A percentile compares a stretch with the other conserved stretches of the same genome.
Conservation (phyloP, 2,113 vertebrate genomes). For the Xiphophorus hellerii region DNA sequence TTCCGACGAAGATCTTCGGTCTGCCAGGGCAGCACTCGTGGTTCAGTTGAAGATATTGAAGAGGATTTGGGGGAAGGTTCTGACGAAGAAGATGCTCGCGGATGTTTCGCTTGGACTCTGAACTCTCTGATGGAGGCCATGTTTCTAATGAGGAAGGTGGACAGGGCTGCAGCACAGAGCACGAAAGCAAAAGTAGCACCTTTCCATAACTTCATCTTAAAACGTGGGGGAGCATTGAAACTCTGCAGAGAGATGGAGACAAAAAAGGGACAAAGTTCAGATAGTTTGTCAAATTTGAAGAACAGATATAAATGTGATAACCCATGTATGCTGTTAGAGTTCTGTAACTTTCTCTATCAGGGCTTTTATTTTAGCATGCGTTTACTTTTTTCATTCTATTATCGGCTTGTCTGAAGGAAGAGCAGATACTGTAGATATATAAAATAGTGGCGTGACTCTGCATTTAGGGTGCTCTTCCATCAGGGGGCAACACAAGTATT, state of each 20-base stretch:
- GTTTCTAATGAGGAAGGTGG: slow-evolving; percentile 86
- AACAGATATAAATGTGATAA: slow-evolving; percentile 10
- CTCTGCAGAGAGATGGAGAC: slow-evolving; percentile 78
- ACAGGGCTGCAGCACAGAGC: slow-evolving; percentile 86
- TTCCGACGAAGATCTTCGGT: slow-evolving; percentile 57
- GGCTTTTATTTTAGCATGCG: slow-evolving; percentile 32
- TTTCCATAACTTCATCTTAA: slow-evolving; percentile 98
- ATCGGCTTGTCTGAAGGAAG: slow-evolving; percentile 35
- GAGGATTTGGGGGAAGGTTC: slow-evolving; percentile 27
- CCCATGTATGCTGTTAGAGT: background rate
- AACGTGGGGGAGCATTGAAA: slow-evolving; percentile 89
- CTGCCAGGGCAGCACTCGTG: slow-evolving; percentile 12
- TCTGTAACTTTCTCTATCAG: slow-evolving; percentile 14
- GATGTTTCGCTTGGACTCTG: slow-evolving; percentile 44
- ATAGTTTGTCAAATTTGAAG: slow-evolving; percentile 30
- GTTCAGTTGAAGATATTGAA: slow-evolving; percentile 3
- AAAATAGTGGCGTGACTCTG: no score
- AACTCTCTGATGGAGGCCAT: slow-evolving; percentile 62
- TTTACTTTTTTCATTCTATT: slow-evolving; percentile 55
- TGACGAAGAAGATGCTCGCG: slow-evolving; percentile 23
- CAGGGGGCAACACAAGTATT: background rate
- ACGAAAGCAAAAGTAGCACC: slow-evolving; percentile 87
- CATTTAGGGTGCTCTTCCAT: background rate
- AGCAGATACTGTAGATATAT: no score
- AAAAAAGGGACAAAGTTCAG: slow-evolving; percentile 44